These are phyloP conservation scores for Cephus rjabovi DNA, from an alignment of 2,888 invertebrate genomes.

Conservation along the genomic window DNA sequence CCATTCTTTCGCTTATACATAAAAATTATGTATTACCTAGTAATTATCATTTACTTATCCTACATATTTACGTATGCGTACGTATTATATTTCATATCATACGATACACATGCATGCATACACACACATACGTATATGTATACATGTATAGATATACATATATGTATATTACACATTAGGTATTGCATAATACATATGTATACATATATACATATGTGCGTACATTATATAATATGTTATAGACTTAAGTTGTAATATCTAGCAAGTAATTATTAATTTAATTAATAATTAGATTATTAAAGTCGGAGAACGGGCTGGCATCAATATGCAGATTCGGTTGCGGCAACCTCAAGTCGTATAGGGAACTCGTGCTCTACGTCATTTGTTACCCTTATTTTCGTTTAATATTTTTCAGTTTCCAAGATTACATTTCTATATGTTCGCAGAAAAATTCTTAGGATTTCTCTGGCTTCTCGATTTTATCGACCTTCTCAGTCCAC, in stretches of 20 bases:
- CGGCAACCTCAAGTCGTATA: slow-evolving; percentile 37
- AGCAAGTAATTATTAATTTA: slow-evolving; percentile 63
- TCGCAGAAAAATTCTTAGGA: too few species aligned
- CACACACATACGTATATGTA: slow-evolving; percentile 4
- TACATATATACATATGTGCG: neutral
- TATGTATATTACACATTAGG: slow-evolving; percentile 18
- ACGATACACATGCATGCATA: slow-evolving; percentile 21
- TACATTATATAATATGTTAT: slow-evolving; percentile 38
- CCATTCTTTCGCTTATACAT: slow-evolving; percentile 50
- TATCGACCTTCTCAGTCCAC: too few species aligned
- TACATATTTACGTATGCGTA: slow-evolving; percentile 47
- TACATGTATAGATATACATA: slow-evolving; percentile 5
- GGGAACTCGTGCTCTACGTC: neutral
- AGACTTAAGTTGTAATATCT: slow-evolving; percentile 62
- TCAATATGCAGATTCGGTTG: slow-evolving; percentile 60
- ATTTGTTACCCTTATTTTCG: too few species aligned
- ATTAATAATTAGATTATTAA: slow-evolving; percentile 60
- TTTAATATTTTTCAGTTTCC: too few species aligned
- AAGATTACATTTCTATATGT: too few species aligned
- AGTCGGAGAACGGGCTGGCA: slow-evolving; percentile 64
- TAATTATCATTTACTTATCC: slow-evolving; percentile 49
- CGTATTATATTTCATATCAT: slow-evolving; percentile 24
- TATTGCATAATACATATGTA: slow-evolving; percentile 14
- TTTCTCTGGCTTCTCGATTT: too few species aligned
- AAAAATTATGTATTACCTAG: slow-evolving; percentile 57